Conservation (phyloP, 2,113 vertebrate genomes). For the Tetraodon nigroviridis region DNA sequence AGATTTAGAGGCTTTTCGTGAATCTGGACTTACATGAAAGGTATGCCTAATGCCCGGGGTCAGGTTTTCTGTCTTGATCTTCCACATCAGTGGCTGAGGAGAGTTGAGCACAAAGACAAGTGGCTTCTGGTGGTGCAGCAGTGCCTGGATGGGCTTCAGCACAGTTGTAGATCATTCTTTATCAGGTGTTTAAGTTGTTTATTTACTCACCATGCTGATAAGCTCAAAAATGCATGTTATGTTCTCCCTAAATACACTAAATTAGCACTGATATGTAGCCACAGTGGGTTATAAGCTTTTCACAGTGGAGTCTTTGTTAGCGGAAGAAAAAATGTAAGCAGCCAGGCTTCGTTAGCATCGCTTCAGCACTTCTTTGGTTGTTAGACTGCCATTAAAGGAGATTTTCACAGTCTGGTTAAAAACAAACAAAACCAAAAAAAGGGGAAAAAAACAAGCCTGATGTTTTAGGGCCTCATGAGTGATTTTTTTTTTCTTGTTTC, state of each 20-base stretch:
- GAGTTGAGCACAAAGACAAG: conserved; percentile 91
- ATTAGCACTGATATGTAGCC: conserved; percentile 50
- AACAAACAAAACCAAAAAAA: conserved; percentile 30
- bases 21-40: conserved; percentile 87
- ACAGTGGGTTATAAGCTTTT: conserved; percentile 60
- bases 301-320: conserved; percentile 70
- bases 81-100: conserved; percentile 83
- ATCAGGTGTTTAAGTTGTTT: conserved; percentile 59
- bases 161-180: conserved; percentile 44
- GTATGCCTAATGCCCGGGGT: conserved; percentile 75
- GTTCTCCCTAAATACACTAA: conserved; percentile 58
- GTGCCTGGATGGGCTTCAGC: conserved; percentile 88
- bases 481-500: conserved; percentile 26
- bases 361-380: conserved; percentile 40
- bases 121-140: conserved; percentile 86
- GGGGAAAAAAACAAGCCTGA: conserved; percentile 21
- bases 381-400: conserved; percentile 40
- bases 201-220: conserved; percentile 57
- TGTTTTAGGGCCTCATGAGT: conserved; percentile 17
- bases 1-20: conserved; percentile 47
- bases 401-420: conserved; percentile 44
- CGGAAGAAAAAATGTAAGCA: conserved; percentile 11
- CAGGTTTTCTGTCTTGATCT: conserved; percentile 85
- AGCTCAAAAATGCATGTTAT: conserved; percentile 45
- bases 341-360: conserved; percentile 44